Evolutionary conservation across 2,888 invertebrate genomes (phyloP).

Genomic region (Coenonympha glycerion): DNA sequence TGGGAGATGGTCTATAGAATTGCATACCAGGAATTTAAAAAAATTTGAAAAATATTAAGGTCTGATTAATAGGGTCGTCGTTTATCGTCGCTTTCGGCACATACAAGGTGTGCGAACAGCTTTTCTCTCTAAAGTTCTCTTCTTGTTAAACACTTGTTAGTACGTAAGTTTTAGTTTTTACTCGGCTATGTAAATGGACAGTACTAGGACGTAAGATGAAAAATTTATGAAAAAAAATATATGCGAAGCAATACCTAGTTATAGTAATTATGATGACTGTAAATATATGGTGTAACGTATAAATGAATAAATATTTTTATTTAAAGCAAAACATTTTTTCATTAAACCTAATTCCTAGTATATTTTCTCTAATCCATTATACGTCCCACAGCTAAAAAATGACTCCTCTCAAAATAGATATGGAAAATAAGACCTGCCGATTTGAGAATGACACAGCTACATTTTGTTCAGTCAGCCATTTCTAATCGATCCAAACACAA

Average conservation of each 20-base stretch:
- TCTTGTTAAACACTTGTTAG: conserved; percentile 29
- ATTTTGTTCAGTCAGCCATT: no score
- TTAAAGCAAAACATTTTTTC: conserved; percentile 16
- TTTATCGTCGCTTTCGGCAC: not conserved
- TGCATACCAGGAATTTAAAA: no score
- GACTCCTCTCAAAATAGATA: no score
- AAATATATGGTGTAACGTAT: conserved; percentile 65
- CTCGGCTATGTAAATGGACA: conserved; percentile 49
- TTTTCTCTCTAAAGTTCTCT: conserved; percentile 31
- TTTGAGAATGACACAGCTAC: no score
- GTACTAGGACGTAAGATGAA: conserved; percentile 56
- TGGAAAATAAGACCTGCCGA: no score
- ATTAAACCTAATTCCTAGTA: conserved; percentile 5
- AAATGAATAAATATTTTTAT: conserved; percentile 36
- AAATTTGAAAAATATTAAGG: no score
- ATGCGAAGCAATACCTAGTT: conserved; percentile 33
- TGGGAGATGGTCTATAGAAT: no score
- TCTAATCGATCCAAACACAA: no score
- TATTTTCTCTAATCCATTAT: no score
- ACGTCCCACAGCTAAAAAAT: no score
- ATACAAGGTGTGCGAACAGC: not conserved
- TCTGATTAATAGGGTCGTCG: not conserved
- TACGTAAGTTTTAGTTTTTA: conserved; percentile 26
- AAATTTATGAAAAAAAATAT: conserved; percentile 48
- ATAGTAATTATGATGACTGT: conserved; percentile 47